A percentile compares a stretch with the other conserved stretches of the same genome.
phyloP scores from a whole-genome alignment of 2,888 invertebrate genomes.

The Carpatolechia fugitivella region DNA sequence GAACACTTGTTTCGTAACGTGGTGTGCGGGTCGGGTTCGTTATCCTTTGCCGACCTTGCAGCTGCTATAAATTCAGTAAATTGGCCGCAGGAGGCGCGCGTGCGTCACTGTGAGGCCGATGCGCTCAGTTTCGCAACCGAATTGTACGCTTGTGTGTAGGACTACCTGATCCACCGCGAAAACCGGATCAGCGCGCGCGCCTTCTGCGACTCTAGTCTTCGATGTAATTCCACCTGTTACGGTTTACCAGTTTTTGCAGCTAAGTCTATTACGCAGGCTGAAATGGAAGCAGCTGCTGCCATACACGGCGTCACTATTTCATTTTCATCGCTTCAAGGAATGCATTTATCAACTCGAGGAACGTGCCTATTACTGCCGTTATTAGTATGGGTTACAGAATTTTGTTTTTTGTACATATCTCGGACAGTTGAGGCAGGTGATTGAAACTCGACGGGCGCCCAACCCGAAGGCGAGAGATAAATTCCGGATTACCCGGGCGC shows the following conservation, averaged over 20 bases:
- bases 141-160: constrained; percentile 24
- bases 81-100: constrained; percentile 61
- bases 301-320: constrained; percentile 9
- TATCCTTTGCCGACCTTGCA: constrained; percentile 73
- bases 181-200: constrained; percentile 53
- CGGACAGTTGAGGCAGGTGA: constrained; percentile 42
- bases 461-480: constrained; percentile 51
- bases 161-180: constrained; percentile 38
- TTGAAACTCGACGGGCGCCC: constrained; percentile 57
- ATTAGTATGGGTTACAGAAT: constrained; percentile 2
- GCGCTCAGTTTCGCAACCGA: constrained; percentile 53
- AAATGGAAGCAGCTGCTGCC: constrained; percentile 18
- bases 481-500: constrained; percentile 53
- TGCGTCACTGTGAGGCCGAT: constrained; percentile 60
- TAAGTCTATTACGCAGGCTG: constrained; percentile 38
- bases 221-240: constrained; percentile 60
- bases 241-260: constrained; percentile 59
- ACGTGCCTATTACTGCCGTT: not conserved
- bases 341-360: constrained; percentile 4
- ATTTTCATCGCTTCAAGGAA: constrained; percentile 15
- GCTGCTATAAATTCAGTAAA: constrained; percentile 71
- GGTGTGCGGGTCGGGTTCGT: constrained; percentile 52
- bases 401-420: constrained; percentile 10
- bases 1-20: constrained; percentile 51
- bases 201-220: constrained; percentile 39